phyloP scores from a whole-genome alignment of 2,113 vertebrate species.

The Uropsilus gracilis region DNA sequence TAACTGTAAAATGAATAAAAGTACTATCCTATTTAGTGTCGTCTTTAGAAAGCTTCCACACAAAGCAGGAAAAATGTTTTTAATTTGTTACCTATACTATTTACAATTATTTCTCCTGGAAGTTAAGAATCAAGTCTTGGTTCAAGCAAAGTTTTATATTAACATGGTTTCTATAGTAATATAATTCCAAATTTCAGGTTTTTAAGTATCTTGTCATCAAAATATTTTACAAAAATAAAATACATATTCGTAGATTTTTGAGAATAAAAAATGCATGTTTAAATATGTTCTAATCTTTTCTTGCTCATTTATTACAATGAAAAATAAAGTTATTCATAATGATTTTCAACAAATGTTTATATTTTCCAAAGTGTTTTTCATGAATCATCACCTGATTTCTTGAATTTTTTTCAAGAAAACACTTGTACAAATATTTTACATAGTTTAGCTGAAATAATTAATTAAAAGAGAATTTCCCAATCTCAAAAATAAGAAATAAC shows the following conservation, averaged over 20 bases:
- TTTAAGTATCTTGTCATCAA: neutral
- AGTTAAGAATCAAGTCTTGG: neutral
- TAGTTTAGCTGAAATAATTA: slow-evolving; percentile 50
- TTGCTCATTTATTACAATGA: neutral
- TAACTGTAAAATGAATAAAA: neutral
- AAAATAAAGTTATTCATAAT: neutral
- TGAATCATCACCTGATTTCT: slow-evolving; percentile 27
- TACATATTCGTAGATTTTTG: neutral
- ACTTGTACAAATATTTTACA: neutral
- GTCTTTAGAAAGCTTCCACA: too few species aligned
- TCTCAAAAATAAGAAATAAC: slow-evolving; percentile 20
- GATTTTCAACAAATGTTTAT: neutral
- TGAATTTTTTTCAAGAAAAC: slow-evolving; percentile 36
- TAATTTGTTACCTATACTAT: neutral
- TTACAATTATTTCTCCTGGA: neutral
- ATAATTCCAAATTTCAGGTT: neutral
- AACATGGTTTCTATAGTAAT: neutral
- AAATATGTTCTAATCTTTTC: neutral
- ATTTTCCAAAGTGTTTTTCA: neutral
- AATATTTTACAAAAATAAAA: neutral
- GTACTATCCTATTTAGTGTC: too few species aligned
- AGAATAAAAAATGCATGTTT: neutral
- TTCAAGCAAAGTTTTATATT: neutral
- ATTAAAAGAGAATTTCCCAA: slow-evolving; percentile 47
- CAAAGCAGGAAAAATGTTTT: neutral